These are phyloP conservation scores for Tribolium madens DNA, from an alignment of 1,140 invertebrate species.

Conservation along the genomic window DNA sequence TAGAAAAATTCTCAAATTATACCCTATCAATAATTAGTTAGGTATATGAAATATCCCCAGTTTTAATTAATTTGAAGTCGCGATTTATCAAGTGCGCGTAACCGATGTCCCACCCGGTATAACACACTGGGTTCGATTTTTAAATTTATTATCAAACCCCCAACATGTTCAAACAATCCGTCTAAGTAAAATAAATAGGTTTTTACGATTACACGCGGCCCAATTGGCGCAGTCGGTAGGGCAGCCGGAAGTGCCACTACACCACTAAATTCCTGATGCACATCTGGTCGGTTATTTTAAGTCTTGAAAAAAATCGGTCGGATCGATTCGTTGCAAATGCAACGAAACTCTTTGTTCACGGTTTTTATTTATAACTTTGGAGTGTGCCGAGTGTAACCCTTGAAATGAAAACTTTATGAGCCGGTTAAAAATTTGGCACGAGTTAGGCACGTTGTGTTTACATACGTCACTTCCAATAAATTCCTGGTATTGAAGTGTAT, in stretches of 20 bases:
- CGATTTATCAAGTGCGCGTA: no score
- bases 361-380: conserved; percentile 27
- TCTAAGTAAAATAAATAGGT: conserved; percentile 13
- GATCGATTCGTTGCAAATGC: conserved; percentile 15
- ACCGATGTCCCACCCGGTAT: no score
- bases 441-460: background rate
- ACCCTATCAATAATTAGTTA: no score
- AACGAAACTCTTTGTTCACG: conserved; percentile 10
- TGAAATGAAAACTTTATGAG: conserved; percentile 29
- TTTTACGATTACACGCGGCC: conserved; percentile 11
- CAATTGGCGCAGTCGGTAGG: no score
- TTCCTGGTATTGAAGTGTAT: conserved; percentile 29
- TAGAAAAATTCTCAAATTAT: no score
- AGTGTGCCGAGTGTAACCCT: conserved; percentile 6
- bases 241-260: background rate
- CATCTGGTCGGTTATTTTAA: conserved; percentile 26
- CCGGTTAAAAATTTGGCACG: conserved; percentile 22
- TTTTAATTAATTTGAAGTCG: no score
- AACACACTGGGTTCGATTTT: no score
- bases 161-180: conserved; percentile 22
- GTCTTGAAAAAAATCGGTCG: background rate
- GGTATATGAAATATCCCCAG: no score
- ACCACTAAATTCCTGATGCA: background rate
- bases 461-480: conserved; percentile 22
- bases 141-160: no score